Conservation (phyloP, 2,888 invertebrate genomes). For the Hypomecis punctinalis region DNA sequence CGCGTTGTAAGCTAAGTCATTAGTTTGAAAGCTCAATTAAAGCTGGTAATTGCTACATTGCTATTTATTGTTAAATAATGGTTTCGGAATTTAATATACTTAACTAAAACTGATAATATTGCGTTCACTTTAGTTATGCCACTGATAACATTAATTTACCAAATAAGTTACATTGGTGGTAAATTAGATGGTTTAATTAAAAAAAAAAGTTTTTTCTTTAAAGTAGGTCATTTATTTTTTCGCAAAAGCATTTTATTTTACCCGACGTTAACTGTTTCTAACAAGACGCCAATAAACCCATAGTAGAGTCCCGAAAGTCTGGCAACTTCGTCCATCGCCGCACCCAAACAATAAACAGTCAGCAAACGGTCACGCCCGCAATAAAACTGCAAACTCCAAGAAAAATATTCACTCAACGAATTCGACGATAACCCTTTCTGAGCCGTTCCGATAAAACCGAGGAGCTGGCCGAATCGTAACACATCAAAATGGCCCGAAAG, state of each 20-base stretch:
- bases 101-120: too few relatives aligned
- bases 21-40: background rate
- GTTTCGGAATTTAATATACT: too few relatives aligned
- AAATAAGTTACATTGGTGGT: too few relatives aligned
- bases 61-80: too few relatives aligned
- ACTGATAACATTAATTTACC: too few relatives aligned
- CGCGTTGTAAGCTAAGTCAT: background rate
- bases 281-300: conserved; percentile 1
- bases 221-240: too few relatives aligned
- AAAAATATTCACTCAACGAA: conserved; percentile 44
- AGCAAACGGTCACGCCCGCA: conserved; percentile 32
- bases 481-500: conserved; percentile 33
- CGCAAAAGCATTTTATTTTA: background rate
- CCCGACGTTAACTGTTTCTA: background rate
- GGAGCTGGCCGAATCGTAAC: conserved; percentile 20
- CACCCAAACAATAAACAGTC: conserved; percentile 38
- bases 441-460: conserved; percentile 39
- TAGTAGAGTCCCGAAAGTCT: conserved; percentile 10
- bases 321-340: conserved; percentile 10
- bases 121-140: too few relatives aligned
- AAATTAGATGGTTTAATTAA: too few relatives aligned
- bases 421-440: conserved; percentile 34
- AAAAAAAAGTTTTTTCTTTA: too few relatives aligned
- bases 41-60: background rate
- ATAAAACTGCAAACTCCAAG: conserved; percentile 42